Base-by-base conservation (phyloP, 2,888 invertebrate genomes). In the Pachydiplax longipennis region DNA sequence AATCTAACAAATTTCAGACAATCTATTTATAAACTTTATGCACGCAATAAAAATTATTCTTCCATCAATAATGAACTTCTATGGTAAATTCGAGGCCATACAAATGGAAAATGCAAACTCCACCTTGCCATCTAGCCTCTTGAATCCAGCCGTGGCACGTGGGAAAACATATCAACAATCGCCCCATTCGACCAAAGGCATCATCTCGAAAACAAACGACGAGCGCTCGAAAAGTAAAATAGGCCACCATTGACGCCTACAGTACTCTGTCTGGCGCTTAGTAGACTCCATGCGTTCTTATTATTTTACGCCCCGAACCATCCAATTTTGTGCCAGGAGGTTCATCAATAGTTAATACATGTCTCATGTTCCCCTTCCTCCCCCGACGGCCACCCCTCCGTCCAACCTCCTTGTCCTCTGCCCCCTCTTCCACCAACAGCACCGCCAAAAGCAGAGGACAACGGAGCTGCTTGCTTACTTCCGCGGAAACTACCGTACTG, bases 271-370 rank as follows among this genome's bases (percentile, higher is more conserved):
- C 73, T 73, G 73, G 73, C 73, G 73, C 31, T 8, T 13, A 25
- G 31, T 73, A 13, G 73, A 73, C 73, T 13, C 13, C 31, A 73
- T 31, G 31, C 73, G 31, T 73, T 73, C 31, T 73, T 73, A 25
- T 73, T 73, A 73, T 73, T 73, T 87, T 87, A 58, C 61, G 37
- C 31, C 87, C 61, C 58, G 53, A 58, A 31, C 10, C 15, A 87
- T 87, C 31, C 61, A 61, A 65, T 58, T 61, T 61, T 25, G 58
- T 87, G 87, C 87, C 87, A 87, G 37, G 22, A 48, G 22, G 40
- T 61, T 87, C 87, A 87, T 87, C 87, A 87, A 87, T 87, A 87
- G 58, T 87, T 61, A 87, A 65, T 87, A 40, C 87, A 61, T 35
- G 15, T 31, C 37, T 22, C 87, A 12, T 37, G 58, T 40, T 40